phyloP scores from a whole-genome alignment of 2,797 vertebrate species.

The Lagorchestes hirsutus region DNA sequence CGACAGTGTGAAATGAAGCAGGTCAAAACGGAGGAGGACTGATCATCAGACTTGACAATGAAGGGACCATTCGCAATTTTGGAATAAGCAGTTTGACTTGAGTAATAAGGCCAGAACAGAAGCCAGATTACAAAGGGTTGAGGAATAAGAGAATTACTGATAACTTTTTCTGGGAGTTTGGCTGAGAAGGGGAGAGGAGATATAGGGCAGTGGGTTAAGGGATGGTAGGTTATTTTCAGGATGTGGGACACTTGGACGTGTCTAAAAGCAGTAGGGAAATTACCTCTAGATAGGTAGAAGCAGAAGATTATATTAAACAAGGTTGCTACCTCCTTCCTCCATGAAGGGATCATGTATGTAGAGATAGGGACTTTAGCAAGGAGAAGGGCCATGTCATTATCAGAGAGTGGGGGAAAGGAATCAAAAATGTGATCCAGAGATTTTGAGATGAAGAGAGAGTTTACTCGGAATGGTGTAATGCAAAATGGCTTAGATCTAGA shows the following conservation, averaged over 20 bases:
- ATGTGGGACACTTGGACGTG: not conserved
- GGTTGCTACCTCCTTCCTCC: not conserved
- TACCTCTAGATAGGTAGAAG: not conserved
- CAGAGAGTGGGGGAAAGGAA: not conserved
- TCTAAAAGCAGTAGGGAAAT: not conserved
- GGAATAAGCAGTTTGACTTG: not conserved
- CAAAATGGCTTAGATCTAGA: not conserved
- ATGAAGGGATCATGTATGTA: not conserved
- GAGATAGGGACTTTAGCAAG: not conserved
- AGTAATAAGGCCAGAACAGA: not conserved
- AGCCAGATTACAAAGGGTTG: not conserved
- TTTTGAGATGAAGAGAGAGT: not conserved
- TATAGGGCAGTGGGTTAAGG: not conserved
- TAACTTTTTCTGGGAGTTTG: not conserved
- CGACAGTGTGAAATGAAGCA: not conserved
- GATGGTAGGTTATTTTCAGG: not conserved
- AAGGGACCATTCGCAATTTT: not conserved
- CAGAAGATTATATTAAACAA: not conserved
- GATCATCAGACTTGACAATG: not conserved
- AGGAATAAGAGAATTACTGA: not conserved
- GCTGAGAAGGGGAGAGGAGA: not conserved
- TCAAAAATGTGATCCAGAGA: not conserved
- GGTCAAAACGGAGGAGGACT: not conserved
- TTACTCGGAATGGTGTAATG: not conserved
- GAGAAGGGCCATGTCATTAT: not conserved